These are phyloP conservation scores for Coptodon rendalli DNA, from an alignment of 2,113 vertebrate species.

Conservation along the genomic window DNA sequence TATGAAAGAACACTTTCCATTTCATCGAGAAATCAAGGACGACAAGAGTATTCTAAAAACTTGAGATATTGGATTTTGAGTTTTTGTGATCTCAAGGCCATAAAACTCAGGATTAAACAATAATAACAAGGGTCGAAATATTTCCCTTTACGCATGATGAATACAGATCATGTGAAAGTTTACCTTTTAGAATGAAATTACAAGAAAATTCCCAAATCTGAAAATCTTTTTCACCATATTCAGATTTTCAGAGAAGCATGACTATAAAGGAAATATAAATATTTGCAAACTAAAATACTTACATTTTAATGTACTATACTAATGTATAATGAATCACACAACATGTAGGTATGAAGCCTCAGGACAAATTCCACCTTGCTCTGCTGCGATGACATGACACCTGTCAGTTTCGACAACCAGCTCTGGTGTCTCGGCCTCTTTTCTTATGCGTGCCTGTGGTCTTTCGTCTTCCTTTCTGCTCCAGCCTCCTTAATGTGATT, in stretches of 20 bases:
- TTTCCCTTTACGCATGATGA: neutral
- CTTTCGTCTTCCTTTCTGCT: neutral
- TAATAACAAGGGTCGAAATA: neutral
- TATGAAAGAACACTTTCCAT: neutral
- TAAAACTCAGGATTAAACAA: neutral
- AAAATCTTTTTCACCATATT: neutral
- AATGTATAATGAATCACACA: slow-evolving; percentile 1
- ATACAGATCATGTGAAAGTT: neutral
- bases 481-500: slow-evolving; percentile 17
- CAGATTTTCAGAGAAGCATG: neutral
- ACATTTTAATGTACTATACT: neutral
- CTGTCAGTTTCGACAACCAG: neutral
- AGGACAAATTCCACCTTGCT: neutral
- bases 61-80: neutral
- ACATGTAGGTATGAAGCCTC: neutral
- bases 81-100: neutral
- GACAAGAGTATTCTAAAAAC: neutral
- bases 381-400: neutral
- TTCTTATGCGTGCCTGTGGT: neutral
- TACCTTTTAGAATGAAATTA: neutral
- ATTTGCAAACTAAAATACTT: neutral
- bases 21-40: neutral
- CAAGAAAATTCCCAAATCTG: neutral
- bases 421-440: neutral
- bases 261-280: neutral